Base-by-base conservation (phyloP, 2,888 invertebrate species). In the Geotrupes spiniger region DNA sequence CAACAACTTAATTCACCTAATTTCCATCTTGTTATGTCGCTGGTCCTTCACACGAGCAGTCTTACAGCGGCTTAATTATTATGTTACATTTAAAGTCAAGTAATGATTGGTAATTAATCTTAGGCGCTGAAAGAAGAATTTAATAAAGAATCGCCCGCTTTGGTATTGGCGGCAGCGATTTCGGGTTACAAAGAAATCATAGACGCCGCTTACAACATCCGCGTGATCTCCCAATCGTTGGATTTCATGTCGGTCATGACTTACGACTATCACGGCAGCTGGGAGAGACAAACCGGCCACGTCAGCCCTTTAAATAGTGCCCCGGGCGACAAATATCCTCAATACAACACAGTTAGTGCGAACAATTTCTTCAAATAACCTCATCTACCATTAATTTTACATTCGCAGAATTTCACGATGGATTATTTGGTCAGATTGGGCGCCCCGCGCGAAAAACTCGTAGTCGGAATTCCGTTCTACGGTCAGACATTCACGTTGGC, bases 161-260 rank as follows among this genome's bases (percentile, higher is more conserved):
- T 93, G 65, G 79, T 85, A 31, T 69, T 95, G 21, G 89, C 92
- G 1, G 85, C 90, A 0, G 86, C 92, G 0, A 79, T 94, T 36
- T 92, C 93, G 0, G 93, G 94, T 0, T 93, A 94, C 66, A 89
- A 90, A 61, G 91, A 92, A 73, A 90, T 94, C 1, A 92, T 95
- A 37, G 87, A 87, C 51, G 80, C 83, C 8, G 92, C 89, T 0
- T 95, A 94, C 63, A 92, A 94, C 57, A 75, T 93, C 0, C 76
- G 80, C 0, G 72, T 79, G 1, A 75, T 93, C 31, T 87, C 87
- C 0, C 76, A 78, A 40, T 76, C 83, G 28, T 82, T 84, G 0
- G 89, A 92, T 60, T 92, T 90, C 67, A 76, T 92, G 66, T 88
- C 89, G 3, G 83, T 91, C 0, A 92, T 92, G 91, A 84, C 85